Evolutionary conservation across 2,797 vertebrate genomes (phyloP).

Genomic region (Eutrigla gurnardus): DNA sequence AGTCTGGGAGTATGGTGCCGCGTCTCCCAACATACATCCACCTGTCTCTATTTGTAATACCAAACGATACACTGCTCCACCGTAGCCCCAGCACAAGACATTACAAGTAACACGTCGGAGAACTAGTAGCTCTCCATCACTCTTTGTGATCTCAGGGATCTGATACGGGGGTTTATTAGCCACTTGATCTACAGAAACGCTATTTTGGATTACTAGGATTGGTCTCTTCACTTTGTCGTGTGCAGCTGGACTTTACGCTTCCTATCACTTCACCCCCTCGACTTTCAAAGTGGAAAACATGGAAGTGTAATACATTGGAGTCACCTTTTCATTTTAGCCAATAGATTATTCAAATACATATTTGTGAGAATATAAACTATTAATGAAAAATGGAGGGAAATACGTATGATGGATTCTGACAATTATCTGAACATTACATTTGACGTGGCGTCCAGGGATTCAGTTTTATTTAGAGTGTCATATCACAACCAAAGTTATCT

Average conservation of each 20-base stretch:
- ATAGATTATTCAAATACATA: neutral
- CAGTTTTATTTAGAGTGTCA: too few relatives aligned
- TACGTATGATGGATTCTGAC: neutral
- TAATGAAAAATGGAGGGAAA: neutral
- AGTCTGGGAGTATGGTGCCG: slow-evolving; percentile 41
- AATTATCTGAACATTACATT: neutral
- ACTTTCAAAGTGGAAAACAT: neutral
- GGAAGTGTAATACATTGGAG: neutral
- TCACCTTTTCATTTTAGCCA: neutral
- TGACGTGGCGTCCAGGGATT: neutral
- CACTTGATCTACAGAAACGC: slow-evolving; percentile 21
- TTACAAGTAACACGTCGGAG: slow-evolving; percentile 55
- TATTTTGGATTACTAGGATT: slow-evolving; percentile 1
- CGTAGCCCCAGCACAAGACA: slow-evolving; percentile 36
- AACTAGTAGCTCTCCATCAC: slow-evolving; percentile 4
- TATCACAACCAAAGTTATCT: too few relatives aligned
- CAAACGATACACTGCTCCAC: slow-evolving; percentile 51
- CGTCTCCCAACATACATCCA: slow-evolving; percentile 60
- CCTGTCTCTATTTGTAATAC: slow-evolving; percentile 72
- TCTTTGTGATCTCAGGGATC: slow-evolving; percentile 25
- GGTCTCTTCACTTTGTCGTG: slow-evolving; percentile 5
- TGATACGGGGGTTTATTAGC: slow-evolving; percentile 16
- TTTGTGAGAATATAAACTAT: slow-evolving; percentile 7
- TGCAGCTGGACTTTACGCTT: neutral
- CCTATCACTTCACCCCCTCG: neutral